Evolutionary conservation across 1,140 invertebrate genomes (phyloP).

Genomic region (Aricia agestis): DNA sequence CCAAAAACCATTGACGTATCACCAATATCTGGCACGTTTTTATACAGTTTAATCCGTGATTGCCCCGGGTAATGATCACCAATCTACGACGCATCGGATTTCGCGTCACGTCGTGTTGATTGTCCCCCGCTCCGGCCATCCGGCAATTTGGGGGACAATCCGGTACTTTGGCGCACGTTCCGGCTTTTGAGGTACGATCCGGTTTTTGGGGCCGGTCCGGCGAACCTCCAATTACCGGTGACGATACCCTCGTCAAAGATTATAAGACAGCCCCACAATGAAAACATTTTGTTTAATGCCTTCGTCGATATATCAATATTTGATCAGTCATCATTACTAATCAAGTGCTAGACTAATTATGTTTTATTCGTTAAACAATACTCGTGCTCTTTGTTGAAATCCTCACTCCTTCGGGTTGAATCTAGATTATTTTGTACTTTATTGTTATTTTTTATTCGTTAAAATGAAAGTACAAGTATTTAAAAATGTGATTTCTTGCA

Average conservation of each 20-base stretch:
- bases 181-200: conserved; percentile 25
- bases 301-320: conserved; percentile 5
- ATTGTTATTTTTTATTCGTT: too few relatives aligned
- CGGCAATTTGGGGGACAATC: conserved; percentile 23
- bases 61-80: conserved; percentile 51
- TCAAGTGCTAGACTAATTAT: background rate
- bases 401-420: too few relatives aligned
- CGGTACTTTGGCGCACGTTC: conserved; percentile 47
- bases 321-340: background rate
- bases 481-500: too few relatives aligned
- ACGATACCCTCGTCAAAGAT: conserved; percentile 37
- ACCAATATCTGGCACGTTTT: background rate
- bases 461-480: too few relatives aligned
- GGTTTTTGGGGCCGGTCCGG: conserved; percentile 47
- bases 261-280: conserved; percentile 22
- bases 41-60: conserved; percentile 45
- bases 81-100: conserved; percentile 61
- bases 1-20: conserved; percentile 5
- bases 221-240: conserved; percentile 63
- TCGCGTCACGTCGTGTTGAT: conserved; percentile 69
- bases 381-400: too few relatives aligned
- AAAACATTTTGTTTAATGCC: conserved; percentile 14
- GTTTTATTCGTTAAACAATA: background rate
- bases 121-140: conserved; percentile 55
- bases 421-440: too few relatives aligned